A percentile compares a stretch with the other conserved stretches of the same genome.
Conservation (phyloP, 2,888 invertebrate species). For the Campoletis raptor region DNA sequence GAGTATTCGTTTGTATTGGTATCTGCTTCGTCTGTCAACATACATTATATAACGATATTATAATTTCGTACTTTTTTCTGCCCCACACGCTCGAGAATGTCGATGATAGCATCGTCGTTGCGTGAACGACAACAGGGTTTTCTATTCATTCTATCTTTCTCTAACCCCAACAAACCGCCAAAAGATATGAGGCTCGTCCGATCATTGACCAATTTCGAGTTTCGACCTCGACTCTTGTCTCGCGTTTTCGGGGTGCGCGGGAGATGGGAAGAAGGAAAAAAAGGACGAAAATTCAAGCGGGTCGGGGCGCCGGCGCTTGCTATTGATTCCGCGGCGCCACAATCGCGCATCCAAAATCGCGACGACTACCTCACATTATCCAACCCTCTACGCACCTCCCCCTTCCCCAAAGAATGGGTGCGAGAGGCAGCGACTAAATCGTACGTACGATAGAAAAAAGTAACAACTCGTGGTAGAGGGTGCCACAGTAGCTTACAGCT, state of each 20-base stretch:
- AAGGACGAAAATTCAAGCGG: slow-evolving; percentile 38
- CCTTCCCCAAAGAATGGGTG: slow-evolving; percentile 4
- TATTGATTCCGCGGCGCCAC: slow-evolving; percentile 80
- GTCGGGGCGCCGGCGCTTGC: slow-evolving; percentile 80
- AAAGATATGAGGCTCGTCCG: slow-evolving; percentile 13
- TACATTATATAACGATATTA: slow-evolving; percentile 26
- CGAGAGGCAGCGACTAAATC: slow-evolving; percentile 66
- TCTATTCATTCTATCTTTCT: not conserved
- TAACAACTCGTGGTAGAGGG: slow-evolving; percentile 80
- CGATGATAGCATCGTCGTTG: slow-evolving; percentile 32
- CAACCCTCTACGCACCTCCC: slow-evolving; percentile 44
- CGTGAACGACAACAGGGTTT: slow-evolving; percentile 17
- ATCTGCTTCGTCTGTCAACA: slow-evolving; percentile 31
- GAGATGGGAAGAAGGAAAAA: slow-evolving; percentile 4
- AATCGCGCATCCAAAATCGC: slow-evolving; percentile 61
- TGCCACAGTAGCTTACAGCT: slow-evolving; percentile 82
- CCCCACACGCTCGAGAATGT: not conserved
- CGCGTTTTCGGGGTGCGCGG: not conserved
- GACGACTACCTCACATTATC: slow-evolving; percentile 40
- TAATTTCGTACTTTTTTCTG: not conserved
- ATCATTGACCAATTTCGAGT: slow-evolving; percentile 67
- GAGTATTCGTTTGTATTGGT: not conserved
- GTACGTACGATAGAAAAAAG: slow-evolving; percentile 77
- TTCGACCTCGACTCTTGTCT: slow-evolving; percentile 47
- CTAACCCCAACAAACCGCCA: not conserved